Conservation (phyloP, 2,113 vertebrate genomes). For the Microcebus griseorufus region DNA sequence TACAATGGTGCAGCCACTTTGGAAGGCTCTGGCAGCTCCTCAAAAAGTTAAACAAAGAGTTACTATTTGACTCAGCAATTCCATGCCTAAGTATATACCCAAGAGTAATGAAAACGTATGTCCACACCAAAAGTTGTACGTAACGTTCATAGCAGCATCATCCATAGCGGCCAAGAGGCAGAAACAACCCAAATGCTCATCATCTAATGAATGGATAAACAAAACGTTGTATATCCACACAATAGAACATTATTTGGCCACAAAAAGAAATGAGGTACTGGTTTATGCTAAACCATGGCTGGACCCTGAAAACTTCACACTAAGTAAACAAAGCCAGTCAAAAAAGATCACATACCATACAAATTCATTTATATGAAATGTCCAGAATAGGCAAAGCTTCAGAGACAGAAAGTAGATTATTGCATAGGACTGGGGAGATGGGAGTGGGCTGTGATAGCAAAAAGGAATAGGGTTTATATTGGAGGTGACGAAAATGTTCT, state of each 20-base stretch:
- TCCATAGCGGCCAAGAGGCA: background rate
- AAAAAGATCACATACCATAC: background rate
- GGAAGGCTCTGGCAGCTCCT: background rate
- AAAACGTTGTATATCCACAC: background rate
- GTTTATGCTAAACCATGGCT: background rate
- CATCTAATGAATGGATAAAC: background rate
- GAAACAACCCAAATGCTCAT: background rate
- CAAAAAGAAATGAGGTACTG: background rate
- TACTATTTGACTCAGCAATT: background rate
- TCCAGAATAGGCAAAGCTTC: background rate
- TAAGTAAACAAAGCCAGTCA: background rate
- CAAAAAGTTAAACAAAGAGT: background rate
- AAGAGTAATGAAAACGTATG: background rate
- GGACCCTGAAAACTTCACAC: background rate
- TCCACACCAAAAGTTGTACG: background rate
- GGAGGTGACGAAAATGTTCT: background rate
- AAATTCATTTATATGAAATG: background rate
- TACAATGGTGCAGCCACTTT: background rate
- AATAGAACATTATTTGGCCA: background rate
- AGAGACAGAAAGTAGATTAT: background rate
- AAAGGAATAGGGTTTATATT: background rate
- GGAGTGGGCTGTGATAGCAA: too few relatives aligned
- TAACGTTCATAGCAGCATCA: background rate
- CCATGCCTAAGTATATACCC: too few relatives aligned
- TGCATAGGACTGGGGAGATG: background rate